phyloP scores from a whole-genome alignment of 2,888 invertebrate genomes.

The Lasioglossum malachurum region DNA sequence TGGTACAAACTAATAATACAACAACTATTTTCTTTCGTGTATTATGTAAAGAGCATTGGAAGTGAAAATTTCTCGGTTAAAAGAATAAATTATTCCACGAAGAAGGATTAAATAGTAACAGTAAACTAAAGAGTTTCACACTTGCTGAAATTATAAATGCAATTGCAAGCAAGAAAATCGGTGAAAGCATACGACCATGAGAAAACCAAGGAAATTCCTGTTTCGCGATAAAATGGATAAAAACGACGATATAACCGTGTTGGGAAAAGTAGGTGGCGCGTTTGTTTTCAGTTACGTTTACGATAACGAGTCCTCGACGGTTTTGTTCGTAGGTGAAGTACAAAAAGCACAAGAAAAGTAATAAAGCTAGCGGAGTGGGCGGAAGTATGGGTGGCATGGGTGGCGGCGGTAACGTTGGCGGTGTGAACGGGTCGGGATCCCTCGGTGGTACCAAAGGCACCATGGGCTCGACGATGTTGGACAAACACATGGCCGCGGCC shows the following conservation, averaged over 20 bases:
- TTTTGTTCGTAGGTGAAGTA: conserved; percentile 91
- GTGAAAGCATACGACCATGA: too few species aligned
- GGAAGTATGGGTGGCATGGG: conserved; percentile 85
- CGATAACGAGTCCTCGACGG: not conserved
- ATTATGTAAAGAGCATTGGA: too few species aligned
- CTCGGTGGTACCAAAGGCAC: conserved; percentile 77
- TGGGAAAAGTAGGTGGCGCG: not conserved
- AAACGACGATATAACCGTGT: not conserved
- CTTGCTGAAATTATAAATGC: too few species aligned
- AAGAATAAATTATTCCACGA: too few species aligned
- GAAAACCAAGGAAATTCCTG: not conserved
- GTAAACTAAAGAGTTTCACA: too few species aligned
- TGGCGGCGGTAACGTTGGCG: conserved; percentile 82
- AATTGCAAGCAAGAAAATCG: too few species aligned
- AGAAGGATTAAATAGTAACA: too few species aligned
- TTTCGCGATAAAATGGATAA: not conserved
- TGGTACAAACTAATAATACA: too few species aligned
- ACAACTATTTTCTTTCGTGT: too few species aligned
- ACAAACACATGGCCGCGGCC: conserved; percentile 84
- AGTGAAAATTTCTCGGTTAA: too few species aligned
- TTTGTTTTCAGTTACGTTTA: not conserved
- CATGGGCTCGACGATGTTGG: conserved; percentile 82
- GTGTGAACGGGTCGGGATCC: conserved; percentile 82
- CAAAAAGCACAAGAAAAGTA: conserved; percentile 97
- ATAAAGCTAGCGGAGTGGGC: conserved; percentile 85